Evolutionary conservation across 2,797 vertebrate genomes (phyloP).

Genomic region (Emys orbicularis): DNA sequence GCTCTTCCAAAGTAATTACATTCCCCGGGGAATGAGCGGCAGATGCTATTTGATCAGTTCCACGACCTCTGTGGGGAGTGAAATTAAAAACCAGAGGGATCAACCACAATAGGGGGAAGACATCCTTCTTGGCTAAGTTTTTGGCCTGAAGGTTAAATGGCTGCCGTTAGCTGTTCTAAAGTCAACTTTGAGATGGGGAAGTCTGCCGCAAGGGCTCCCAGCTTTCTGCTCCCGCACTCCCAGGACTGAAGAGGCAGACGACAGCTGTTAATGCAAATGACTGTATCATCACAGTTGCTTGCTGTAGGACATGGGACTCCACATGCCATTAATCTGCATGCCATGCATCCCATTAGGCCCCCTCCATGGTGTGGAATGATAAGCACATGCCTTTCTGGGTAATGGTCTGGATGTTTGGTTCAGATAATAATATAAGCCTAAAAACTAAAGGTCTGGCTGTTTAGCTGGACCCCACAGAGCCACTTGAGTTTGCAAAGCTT

Average conservation of each 20-base stretch:
- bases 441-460: fast-evolving
- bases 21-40: neutral
- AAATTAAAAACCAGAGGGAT: neutral
- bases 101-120: neutral
- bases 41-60: neutral
- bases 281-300: neutral
- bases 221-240: neutral
- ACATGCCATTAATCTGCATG: neutral
- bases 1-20: neutral
- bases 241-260: neutral
- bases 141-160: neutral
- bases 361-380: neutral
- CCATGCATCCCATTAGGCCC: neutral
- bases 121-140: neutral
- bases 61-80: fast-evolving
- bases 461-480: neutral
- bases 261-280: neutral
- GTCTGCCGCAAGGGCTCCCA: neutral
- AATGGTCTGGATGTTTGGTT: neutral
- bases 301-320: neutral
- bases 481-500: neutral
- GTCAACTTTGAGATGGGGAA: neutral
- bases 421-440: neutral
- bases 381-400: neutral
- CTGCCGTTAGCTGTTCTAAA: neutral